Base-by-base conservation (phyloP, 2,797 vertebrate species). In the Mallotus villosus region DNA sequence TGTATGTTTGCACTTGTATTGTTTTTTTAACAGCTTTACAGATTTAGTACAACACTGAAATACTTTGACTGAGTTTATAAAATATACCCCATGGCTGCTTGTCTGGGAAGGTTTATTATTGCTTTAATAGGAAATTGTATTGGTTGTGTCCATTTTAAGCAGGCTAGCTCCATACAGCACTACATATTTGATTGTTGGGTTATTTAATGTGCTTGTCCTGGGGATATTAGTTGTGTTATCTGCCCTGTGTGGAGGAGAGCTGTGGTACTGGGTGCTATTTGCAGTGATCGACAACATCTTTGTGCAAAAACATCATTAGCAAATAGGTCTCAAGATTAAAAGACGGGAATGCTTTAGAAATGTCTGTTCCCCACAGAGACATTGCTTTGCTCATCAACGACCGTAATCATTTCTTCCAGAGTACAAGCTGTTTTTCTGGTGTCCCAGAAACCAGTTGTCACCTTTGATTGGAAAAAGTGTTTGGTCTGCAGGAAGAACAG, bases 21-120 rank as follows among this genome's bases (percentile, higher is more conserved):
- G 60, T 72, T 76, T 77, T 77, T 79, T 29, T 76, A 74, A 71
- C 66, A 65, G 17, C 17, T 53, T 53, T 14, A 9, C 21, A 24
- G 12, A 24, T 24, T 24, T 12, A 61, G 24, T 24, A 27, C 24
- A 5, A 24, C 8, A 25, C 21, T 25, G 53, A 34, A 19, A 57
- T 19, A 68, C 21, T 49, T 14, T 27, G 32, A 24, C 37, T 21
- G 32, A 24, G 63, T 21, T 46, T 11, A 21, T 5, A 61, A 12
- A 5, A 17, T 16, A 25, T 9, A 27, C 59, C 12, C 24, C 24
- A 24, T 27, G 22, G 12, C 24, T 25, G 24, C 2, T 27, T 11
- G 24, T 61, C 59, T 25, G 59, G 59, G 59, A 27, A 61, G 14
- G 12, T 1, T 61, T 46, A 37, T 37, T 37, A 46, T 46, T 46